Percentiles rank a stretch among this genome's conserved stretches.
Conservation (phyloP, 2,888 invertebrate genomes). For the Caenorhabditis sp. region DNA sequence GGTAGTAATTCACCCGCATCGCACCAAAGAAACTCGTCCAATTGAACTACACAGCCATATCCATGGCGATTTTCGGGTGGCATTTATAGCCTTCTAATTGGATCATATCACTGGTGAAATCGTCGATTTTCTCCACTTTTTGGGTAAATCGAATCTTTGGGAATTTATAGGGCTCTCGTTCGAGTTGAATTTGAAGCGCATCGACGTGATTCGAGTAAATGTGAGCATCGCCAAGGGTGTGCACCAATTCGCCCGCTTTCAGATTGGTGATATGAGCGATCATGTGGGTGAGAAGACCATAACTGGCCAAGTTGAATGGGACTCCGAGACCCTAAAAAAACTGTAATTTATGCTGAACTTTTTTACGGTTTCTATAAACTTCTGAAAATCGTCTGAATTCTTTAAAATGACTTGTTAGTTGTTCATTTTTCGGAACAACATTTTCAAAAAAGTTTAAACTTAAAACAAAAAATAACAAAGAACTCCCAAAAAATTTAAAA, state of each 20-base stretch:
- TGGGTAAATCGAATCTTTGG: conserved; percentile 78
- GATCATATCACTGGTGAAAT: conserved; percentile 86
- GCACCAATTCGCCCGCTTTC: conserved; percentile 90
- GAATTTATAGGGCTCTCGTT: conserved; percentile 82
- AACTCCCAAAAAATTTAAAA: too few relatives aligned
- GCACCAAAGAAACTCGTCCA: too few relatives aligned
- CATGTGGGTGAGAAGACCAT: conserved; percentile 91
- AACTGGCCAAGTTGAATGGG: conserved; percentile 97
- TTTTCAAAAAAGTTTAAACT: too few relatives aligned
- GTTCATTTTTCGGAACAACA: too few relatives aligned
- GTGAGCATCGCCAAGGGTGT: conserved; percentile 93
- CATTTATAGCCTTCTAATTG: conserved; percentile 85
- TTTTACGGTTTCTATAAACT: neutral
- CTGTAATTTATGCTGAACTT: too few relatives aligned
- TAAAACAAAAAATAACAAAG: too few relatives aligned
- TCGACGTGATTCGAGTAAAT: conserved; percentile 89
- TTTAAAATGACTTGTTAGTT: too few relatives aligned
- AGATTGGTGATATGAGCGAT: conserved; percentile 91
- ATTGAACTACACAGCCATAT: conserved; percentile 81
- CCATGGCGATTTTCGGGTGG: conserved; percentile 88
- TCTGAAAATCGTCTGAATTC: neutral
- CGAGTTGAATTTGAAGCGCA: conserved; percentile 79
- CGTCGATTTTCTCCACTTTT: conserved; percentile 82
- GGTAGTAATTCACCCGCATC: too few relatives aligned
- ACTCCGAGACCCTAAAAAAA: conserved; percentile 81